phyloP scores from a whole-genome alignment of 2,888 invertebrate genomes.

The Galeruca laticollis region DNA sequence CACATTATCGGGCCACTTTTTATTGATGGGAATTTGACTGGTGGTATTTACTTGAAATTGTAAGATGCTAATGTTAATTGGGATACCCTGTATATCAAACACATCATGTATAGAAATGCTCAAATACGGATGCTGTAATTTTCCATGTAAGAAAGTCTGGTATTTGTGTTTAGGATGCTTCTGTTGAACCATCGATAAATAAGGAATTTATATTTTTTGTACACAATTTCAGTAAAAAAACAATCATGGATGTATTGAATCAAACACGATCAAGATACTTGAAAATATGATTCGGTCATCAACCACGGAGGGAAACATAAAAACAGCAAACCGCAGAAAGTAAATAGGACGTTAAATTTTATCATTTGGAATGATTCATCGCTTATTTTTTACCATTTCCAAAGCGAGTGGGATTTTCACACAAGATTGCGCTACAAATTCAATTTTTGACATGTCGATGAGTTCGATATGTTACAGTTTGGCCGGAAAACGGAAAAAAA shows the following conservation, averaged over 20 bases:
- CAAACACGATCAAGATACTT: not conserved
- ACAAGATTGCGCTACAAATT: conserved; percentile 51
- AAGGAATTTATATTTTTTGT: not conserved
- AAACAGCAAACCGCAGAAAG: conserved; percentile 32
- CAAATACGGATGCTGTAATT: too few species aligned
- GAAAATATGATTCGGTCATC: not conserved
- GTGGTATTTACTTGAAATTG: too few species aligned
- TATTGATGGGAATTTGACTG: too few species aligned
- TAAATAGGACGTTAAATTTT: conserved; percentile 43
- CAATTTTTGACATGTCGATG: conserved; percentile 52
- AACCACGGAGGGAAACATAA: conserved; percentile 6
- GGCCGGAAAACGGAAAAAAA: conserved; percentile 33
- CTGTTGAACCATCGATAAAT: too few species aligned
- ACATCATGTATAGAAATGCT: too few species aligned
- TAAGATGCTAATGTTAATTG: too few species aligned
- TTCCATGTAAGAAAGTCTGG: too few species aligned
- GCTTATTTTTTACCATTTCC: conserved; percentile 39
- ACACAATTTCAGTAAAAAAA: not conserved
- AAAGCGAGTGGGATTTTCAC: conserved; percentile 49
- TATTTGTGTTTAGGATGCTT: too few species aligned
- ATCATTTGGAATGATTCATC: conserved; percentile 44
- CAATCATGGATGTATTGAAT: not conserved
- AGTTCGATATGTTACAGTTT: conserved; percentile 40
- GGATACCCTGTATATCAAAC: too few species aligned
- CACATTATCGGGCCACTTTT: too few species aligned